Conservation (phyloP, 1,140 invertebrate genomes). For the Antheraea mylitta region DNA sequence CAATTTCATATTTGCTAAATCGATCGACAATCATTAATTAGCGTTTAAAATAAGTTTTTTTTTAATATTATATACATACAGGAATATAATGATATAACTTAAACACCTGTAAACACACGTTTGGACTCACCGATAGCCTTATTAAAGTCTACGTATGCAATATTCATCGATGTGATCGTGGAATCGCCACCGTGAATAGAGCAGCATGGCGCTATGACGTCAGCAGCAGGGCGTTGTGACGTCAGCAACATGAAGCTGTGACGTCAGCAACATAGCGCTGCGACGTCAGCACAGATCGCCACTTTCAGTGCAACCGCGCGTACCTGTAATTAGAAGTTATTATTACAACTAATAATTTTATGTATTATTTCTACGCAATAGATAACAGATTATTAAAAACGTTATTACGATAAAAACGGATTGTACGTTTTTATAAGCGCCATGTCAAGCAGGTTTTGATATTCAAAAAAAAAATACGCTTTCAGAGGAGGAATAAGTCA, state of each 20-base stretch:
- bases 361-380: too few species aligned
- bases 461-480: too few species aligned
- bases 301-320: conserved; percentile 61
- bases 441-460: too few species aligned
- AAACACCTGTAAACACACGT: background rate
- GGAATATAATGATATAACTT: background rate
- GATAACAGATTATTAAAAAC: too few species aligned
- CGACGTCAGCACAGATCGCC: conserved; percentile 31
- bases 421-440: too few species aligned
- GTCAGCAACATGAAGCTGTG: too few species aligned
- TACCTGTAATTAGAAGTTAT: conserved; percentile 46
- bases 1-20: too few species aligned
- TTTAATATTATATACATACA: background rate
- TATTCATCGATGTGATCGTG: conserved; percentile 4
- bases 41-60: background rate
- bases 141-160: background rate
- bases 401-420: too few species aligned
- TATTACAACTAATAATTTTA: background rate
- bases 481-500: too few species aligned
- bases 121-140: conserved; percentile 12
- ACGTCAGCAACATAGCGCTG: too few species aligned
- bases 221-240: background rate
- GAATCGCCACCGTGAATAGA: background rate
- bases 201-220: conserved; percentile 18
- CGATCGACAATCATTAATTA: background rate